Evolutionary conservation across 30 jellyfish, hydroid and myxozoan genomes (phyloP), one percentile per base, ranked within the genome.

Genomic region (Aurelia aurita complex sp. Pacific): DNA sequence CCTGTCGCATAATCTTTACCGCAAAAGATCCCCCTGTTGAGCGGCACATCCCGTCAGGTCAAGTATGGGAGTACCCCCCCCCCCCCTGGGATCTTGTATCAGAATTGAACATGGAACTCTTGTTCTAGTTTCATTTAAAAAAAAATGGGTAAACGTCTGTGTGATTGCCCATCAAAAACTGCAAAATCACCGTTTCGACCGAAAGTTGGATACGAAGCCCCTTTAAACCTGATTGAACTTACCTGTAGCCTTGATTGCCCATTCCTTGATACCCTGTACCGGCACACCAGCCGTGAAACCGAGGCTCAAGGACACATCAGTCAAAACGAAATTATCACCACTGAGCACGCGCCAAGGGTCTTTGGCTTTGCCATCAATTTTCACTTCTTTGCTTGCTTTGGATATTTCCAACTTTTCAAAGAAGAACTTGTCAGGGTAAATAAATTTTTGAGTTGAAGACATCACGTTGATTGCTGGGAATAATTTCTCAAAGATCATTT

Each of bases 191-290:
- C 29, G 29, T 23, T 23, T 23, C 29, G 29, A 23, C 29, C 29
- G 29, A 23, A 0, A 0, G 29, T 23, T 23, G 29, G 29, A 23
- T 23, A 23, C 29, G 29, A 0, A 23, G 29, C 29, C 29, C 29
- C 29, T 23, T 23, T 23, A 23, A 23, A 23, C 29, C 29, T 23
- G 59, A 54, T 10, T 38, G 38, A 71, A 4, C 46, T 71, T 59
- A 76, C 86, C 86, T 57, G 61, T 60, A 18, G 67, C 67, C 46
- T 76, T 76, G 86, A 76, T 59, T 34, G 29, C 63, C 86, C 86
- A 76, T 42, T 36, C 29, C 63, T 76, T 43, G 34, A 76, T 76
- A 8, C 86, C 86, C 53, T 18, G 46, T 19, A 76, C 64, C 15
- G 72, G 62, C 19, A 23, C 35, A 15, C 86, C 86, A 63, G 86